Base-by-base conservation (phyloP, 2,797 vertebrate species). In the Paedocypris micromegethes region DNA sequence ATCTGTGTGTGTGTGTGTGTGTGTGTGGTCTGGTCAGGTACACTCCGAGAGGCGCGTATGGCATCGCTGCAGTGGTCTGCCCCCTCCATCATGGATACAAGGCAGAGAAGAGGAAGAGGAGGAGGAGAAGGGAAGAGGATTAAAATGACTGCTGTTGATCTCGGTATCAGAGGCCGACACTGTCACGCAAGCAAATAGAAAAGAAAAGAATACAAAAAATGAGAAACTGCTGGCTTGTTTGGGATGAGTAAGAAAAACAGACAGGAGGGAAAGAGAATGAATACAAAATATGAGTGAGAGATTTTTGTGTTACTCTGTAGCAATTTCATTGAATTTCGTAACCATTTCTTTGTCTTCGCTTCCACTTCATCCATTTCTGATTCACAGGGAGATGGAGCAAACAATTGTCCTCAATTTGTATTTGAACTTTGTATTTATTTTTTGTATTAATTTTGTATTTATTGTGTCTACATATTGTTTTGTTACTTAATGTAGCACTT, bases 21-120 rank as follows among this genome's bases (percentile, higher is more conserved):
- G 64, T 60, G 60, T 70, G 74, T 69, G 64, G 66, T 66, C 71
- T 59, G 57, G 73, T 81, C 78, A 77, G 81, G 76, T 80, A 66
- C 60, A 8, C 40, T 43, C 56, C 51, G 50, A 69, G 66, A 54
- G 62, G 63, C 68, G 3, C 9, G 49, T 67, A 41, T 59, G 49
- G 58, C 55, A 71, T 67, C 46, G 47, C 64, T 67, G 69, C 6
- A 68, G 66, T 65, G 64, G 68, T 66, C n/a, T 42, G 9, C 61
- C 61, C 61, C 46, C 67, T 68, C 64, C 9, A 40, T 60, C 67
- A 51, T 68, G 6, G 68, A 76, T 64, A 77, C 38, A 59, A 67
- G 64, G 55, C 44, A 51, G 37, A 40, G 9, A 44, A 58, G 57
- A 47, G 5, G 41, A 39, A 49, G 48, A 53, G 9, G 5, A 50